Evolutionary conservation across 2,113 vertebrate species (phyloP), one percentile per base, ranked within the genome.

Genomic region (Phyllostomus discolor): DNA sequence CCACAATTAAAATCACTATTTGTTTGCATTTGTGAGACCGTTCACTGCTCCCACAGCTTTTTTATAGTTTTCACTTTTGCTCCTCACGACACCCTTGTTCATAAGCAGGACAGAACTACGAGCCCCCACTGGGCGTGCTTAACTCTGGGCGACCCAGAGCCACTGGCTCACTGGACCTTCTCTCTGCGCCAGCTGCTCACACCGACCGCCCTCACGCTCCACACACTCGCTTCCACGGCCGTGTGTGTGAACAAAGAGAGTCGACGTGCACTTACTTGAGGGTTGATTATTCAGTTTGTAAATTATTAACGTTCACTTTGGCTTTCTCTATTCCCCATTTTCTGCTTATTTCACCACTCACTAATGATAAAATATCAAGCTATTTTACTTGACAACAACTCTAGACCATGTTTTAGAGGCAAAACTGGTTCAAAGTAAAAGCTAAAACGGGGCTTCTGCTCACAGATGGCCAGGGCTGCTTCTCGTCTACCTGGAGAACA

Each of bases 361-460:
- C 48, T 50, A 76, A n/a, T 62, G 16, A 24, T 62, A 64, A 81
- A 90, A 83, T 50, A 59, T 1, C 54, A 88, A 20, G 38, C 22
- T 94, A 90, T 70, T 93, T 96, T 88, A 94, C 38, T 69, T 72
- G 35, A 1, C 33, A 81, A 66, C 38, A 76, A 16, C 48, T 88
- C 78, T 46, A 54, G 73, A 64, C 26, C 46, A 86, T 38, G 12
- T 85, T 78, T 95, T 62, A 73, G 64, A 91, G 43, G 48, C 22
- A 91, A 54, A 85, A 52, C 15, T 46, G 33, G 50, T 59, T 95
- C 10, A 88, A 91, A 67, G 59, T 79, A 87, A 94, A 89, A 94
- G 35, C 24, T 92, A 90, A 67, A 50, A 64, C 17, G 22, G 62
- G 52, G 69, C 54, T 93, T 92, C 70, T 75, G 66, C 11, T 38